These are phyloP conservation scores for Atlantisia rogersi DNA, from an alignment of 2,113 vertebrate genomes.

Conservation along the genomic window DNA sequence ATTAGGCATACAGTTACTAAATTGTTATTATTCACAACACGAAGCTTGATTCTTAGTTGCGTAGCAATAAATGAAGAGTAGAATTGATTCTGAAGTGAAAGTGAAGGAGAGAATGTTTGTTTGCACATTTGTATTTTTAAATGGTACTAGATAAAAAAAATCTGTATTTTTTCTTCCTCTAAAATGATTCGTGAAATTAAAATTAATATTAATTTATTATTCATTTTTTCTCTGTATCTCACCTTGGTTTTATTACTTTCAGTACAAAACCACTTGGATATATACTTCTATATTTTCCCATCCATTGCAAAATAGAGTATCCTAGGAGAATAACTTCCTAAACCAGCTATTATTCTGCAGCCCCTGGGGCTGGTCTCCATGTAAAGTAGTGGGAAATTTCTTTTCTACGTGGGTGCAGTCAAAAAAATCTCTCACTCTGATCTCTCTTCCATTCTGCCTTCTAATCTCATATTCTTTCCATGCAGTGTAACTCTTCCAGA, in stretches of 20 bases:
- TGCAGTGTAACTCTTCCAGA: background rate
- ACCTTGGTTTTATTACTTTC: background rate
- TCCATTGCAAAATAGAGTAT: background rate
- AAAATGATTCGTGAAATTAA: background rate
- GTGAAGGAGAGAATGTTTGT: background rate
- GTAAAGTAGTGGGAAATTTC: background rate
- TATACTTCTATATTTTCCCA: background rate
- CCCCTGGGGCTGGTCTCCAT: background rate
- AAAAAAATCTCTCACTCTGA: background rate
- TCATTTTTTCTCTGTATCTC: background rate
- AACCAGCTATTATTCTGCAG: background rate
- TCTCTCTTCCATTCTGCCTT: background rate
- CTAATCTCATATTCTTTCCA: background rate
- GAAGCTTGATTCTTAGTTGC: background rate
- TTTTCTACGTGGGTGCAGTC: background rate
- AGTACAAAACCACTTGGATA: background rate
- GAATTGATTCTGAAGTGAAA: background rate
- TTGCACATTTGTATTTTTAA: background rate
- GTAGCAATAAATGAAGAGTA: background rate
- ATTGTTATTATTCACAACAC: slow-evolving; percentile 32
- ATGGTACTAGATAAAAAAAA: background rate
- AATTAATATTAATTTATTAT: background rate
- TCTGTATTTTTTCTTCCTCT: background rate
- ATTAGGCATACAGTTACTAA: background rate
- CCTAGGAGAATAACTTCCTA: background rate